Evolutionary conservation across 2,888 invertebrate genomes (phyloP), one percentile per base, ranked within the genome.

Genomic region (Epinotia demarniana): DNA sequence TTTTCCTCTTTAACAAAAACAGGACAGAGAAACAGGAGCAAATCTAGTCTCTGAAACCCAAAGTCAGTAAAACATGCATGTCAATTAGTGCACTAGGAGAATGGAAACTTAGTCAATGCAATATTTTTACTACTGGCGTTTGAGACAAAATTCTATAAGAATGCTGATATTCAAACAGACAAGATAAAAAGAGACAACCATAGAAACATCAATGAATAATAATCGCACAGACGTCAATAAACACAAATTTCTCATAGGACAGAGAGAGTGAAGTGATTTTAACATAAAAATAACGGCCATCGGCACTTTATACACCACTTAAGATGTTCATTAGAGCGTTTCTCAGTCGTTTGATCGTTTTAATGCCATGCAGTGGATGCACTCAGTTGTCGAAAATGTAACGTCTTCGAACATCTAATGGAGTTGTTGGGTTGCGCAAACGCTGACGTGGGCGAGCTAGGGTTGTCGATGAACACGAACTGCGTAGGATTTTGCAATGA

Each of bases 251-350:
- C 85, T 87, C 87, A 87, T 86, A 85, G 83, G 86, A 84, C 82
- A 81, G 84, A 84, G 84, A 85, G 84, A 83, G 84, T 84, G 81
- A 81, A 83, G 83, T 82, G 84, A 86, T 83, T 87, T 88, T 88
- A 88, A 86, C 89, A 90, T 91, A 90, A 91, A 92, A 92, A 89
- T 92, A 92, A 92, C 90, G 90, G 90, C 91, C 87, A 88, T 90
- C 88, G 86, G 86, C 93, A 92, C 92, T 93, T 90, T 89, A 91
- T 92, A 91, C 90, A 90, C 89, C 93, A 93, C 93, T 93, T 90
- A 92, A 92, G 89, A 88, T 80, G 87, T 89, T 92, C 91, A 92
- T 93, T 92, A 92, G 90, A 86, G 86, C 85, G 87, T 89, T 88
- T 86, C 87, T 86, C 85, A 84, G 87, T 85, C 87, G 88, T 89